Percentiles rank a stretch among this genome's conserved stretches.
These are phyloP conservation scores for Rhabdomys dilectus DNA, from an alignment of 2,113 vertebrate genomes.

Conservation along the genomic window DNA sequence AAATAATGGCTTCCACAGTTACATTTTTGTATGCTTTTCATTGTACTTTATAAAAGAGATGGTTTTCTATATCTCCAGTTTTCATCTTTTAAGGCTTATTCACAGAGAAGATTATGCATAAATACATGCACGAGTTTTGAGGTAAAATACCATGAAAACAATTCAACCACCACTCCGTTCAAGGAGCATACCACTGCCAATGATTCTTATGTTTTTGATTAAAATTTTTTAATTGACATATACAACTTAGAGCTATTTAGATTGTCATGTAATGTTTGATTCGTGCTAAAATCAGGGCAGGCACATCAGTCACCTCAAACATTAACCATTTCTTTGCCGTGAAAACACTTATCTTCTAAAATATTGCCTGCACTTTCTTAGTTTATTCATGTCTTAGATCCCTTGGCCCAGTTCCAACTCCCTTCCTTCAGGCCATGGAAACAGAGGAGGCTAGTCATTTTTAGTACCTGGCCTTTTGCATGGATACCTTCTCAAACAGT, in stretches of 20 bases:
- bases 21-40: neutral
- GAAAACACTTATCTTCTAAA: neutral
- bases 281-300: neutral
- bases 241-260: neutral
- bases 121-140: neutral
- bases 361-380: neutral
- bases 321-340: neutral
- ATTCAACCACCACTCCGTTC: neutral
- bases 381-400: neutral
- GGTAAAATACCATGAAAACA: neutral
- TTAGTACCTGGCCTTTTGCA: neutral
- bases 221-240: neutral
- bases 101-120: neutral
- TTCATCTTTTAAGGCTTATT: neutral
- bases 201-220: neutral
- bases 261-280: neutral
- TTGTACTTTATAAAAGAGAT: constrained; percentile 16
- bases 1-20: neutral
- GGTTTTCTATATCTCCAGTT: neutral
- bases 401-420: neutral
- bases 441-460: neutral
- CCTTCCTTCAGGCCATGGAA: neutral
- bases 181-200: neutral
- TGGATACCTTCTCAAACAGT: neutral
- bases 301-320: neutral